Evolutionary conservation across 2,888 invertebrate genomes (phyloP), one percentile per base, ranked within the genome.

Genomic region (Ophonus ardosiacus): DNA sequence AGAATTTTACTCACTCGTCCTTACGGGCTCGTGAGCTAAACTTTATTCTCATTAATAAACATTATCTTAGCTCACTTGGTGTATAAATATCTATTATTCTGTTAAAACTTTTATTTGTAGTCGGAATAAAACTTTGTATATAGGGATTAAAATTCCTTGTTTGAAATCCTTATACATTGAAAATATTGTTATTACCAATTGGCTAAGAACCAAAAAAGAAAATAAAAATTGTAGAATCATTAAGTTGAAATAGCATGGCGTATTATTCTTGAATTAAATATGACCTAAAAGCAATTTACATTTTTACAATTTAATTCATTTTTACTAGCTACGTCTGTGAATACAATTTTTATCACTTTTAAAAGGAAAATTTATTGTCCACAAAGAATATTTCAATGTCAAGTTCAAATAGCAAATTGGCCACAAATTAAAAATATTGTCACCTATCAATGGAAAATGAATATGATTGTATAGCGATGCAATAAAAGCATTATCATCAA

Each of bases 361-460:
- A 13, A 51, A 8, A 10, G 1, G 13, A 51, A 51, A 51, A 51
- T 13, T 51, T 51, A 13, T 51, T 51, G 8, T 51, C 0, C 13
- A 51, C 43, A 13, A 51, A 3, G 13, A 51, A 51, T 51, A 13
- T 51, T 51, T 51, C 1, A 51, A 51, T 51, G 43, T 51, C 43
- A 51, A 13, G 43, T 51, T 51, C 43, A 51, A 51, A 51, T 10
- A 63, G 63, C 21, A 63, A 63, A 63, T 63, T 18, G 13, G 18
- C 21, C 4, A 63, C 18, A 63, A 63, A 63, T 63, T 63, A 21
- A 63, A 63, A 63, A 21, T 63, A 63, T 63, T 63, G 63, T 63
- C 17, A 63, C 10, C 2, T 13, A 51, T 51, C 43, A 51, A 2
- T 51, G 43, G 10, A 13, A 21, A 18, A 63, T 63, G 24, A 63